Evolutionary conservation across 2,888 invertebrate genomes (phyloP), one percentile per base, ranked within the genome.

Genomic region (Drosophila barbarae): DNA sequence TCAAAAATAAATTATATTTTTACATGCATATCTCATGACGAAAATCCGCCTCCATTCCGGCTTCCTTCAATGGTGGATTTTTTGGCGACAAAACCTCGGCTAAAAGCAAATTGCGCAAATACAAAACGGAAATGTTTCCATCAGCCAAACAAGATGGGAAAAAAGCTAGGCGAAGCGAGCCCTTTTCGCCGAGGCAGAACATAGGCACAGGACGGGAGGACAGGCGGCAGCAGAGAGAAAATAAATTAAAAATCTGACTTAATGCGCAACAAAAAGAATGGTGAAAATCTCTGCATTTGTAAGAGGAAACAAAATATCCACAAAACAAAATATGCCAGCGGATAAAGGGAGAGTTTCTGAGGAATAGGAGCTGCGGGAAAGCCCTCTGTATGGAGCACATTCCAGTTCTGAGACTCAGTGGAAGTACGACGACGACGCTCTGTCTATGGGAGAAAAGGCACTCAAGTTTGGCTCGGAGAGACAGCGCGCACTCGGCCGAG

Each of bases 201-300:
- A 13, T 30, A 32, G 46, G 18, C 28, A 18, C 15, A 46, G 18
- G 30, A 46, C 46, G 18, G 6, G 7, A 30, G 46, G 38, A 49
- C 46, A 57, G 50, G 56, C 34, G 35, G 35, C 72, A 38, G 30
- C 36, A 26, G 36, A 72, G 73, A 69, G 66, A 69, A 81, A 76
- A 82, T 82, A 81, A 82, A 82, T 82, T 77, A 76, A 82, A 82
- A 82, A 73, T 71, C 73, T 72, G 70, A 76, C 77, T 82, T 81
- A 80, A 75, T 79, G 77, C 69, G 61, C 76, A 70, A 52, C 61
- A 74, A 68, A 53, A 50, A 51, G 28, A 71, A 73, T 69, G 74
- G 36, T 68, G 65, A 56, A 82, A 82, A 79, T 80, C 82, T 74
- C 65, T 59, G 74, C 79, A 80, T 79, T 77, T 77, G 82, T 78